Base-by-base conservation (phyloP, 2,113 vertebrate species). In the Lonchura striata region DNA sequence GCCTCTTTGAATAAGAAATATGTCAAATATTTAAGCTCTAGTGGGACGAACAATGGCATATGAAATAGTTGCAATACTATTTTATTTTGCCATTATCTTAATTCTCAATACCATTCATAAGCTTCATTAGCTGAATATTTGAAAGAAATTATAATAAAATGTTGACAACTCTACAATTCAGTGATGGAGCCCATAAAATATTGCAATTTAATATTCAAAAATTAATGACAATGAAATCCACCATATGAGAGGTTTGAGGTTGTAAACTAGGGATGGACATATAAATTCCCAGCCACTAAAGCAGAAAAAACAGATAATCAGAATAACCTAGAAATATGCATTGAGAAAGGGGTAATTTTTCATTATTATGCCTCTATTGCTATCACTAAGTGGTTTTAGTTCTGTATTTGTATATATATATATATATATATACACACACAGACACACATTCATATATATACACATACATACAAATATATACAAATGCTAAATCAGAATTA, bases 41-140 rank as follows among this genome's bases (percentile, higher is more conserved):
- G 46, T 63, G 23, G 4, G 24, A 77, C 65, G 82, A 95, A 59
- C n/a, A 54, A 47, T 81, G 30, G 17, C 27, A 68, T 50, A 75
- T 27, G 37, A 78, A 91, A 78, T 46, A 84, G 41, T 88, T 66
- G 30, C 28, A 27, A 69, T 81, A 57, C 5, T 91, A 33, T 82
- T 96, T 91, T 89, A 82, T 78, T 46, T 70, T 78, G 7, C 19
- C 65, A 64, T 90, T 80, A 80, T 75, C 76, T 91, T 95, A 90
- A 96, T 91, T 90, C 46, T 92, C 61, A 90, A 47, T 79, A 69
- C 8, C n/a, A 76, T 92, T 93, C 27, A 79, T 90, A 52, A 88
- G 18, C 76, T 84, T 75, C 74, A 68, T 88, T 93, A 94, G 90
- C 42, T 85, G 46, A 91, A 53, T 79, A 37, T 30, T 24, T 63